These are phyloP conservation scores for Sarcophaga bullata DNA, from an alignment of 1,140 invertebrate species.

Conservation along the genomic window DNA sequence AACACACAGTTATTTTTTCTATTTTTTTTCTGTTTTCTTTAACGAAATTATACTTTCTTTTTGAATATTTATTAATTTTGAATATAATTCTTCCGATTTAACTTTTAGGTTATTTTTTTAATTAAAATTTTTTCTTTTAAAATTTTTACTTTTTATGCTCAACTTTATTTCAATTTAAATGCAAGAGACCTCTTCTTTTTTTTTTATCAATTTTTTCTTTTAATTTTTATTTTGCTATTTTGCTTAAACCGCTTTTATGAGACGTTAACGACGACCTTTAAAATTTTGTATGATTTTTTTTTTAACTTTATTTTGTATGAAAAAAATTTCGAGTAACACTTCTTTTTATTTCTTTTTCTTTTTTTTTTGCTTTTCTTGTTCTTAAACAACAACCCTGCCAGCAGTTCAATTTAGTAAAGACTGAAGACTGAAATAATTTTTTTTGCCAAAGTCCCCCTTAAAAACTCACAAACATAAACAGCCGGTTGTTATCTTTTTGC, in stretches of 20 bases:
- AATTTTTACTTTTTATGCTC: too few species aligned
- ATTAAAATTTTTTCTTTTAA: neutral
- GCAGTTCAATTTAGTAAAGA: constrained; percentile 38
- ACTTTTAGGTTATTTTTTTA: neutral
- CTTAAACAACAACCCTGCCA: constrained; percentile 33
- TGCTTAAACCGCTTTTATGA: neutral
- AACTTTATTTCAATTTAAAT: too few species aligned
- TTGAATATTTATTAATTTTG: neutral
- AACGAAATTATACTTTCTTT: neutral
- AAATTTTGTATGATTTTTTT: constrained; percentile 34
- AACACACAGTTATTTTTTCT: constrained; percentile 22
- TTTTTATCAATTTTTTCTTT: neutral
- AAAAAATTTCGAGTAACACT: constrained; percentile 25
- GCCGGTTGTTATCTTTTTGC: constrained; percentile 22
- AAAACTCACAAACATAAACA: constrained; percentile 16
- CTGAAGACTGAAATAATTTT: neutral
- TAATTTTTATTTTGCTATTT: neutral
- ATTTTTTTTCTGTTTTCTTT: neutral
- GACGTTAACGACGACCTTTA: constrained; percentile 36
- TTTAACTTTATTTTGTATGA: neutral
- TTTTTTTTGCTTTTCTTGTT: neutral
- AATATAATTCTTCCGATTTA: neutral
- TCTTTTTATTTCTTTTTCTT: neutral
- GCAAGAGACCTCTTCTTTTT: too few species aligned
- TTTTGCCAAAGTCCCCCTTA: constrained; percentile 9